Percentiles rank a stretch among this genome's conserved stretches.
Conservation (phyloP, 1,140 invertebrate species). For the Drosophila novamexicana region DNA sequence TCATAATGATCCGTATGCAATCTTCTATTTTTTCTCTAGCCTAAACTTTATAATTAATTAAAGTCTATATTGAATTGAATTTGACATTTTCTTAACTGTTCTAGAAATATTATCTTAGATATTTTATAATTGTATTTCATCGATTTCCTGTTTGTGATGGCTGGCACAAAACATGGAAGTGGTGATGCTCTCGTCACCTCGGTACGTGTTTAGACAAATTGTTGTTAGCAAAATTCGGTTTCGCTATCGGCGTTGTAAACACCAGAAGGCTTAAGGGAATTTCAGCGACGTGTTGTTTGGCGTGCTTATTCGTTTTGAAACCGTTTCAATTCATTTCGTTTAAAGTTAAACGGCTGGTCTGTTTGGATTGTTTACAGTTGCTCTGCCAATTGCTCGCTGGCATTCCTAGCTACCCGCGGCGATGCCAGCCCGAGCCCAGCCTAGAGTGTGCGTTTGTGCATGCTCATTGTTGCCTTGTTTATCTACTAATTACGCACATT, state of each 20-base stretch:
- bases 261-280: constrained; percentile 64
- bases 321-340: constrained; percentile 71
- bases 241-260: constrained; percentile 55
- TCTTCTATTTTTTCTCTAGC: too few relatives aligned
- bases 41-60: too few relatives aligned
- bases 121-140: too few relatives aligned
- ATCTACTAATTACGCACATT: constrained; percentile 74
- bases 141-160: background rate
- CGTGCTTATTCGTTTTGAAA: constrained; percentile 45
- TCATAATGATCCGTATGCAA: too few relatives aligned
- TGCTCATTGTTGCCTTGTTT: constrained; percentile 45
- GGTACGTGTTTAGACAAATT: background rate
- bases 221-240: constrained; percentile 20
- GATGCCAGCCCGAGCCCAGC: constrained; percentile 11
- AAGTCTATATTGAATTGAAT: too few relatives aligned
- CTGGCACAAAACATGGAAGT: background rate
- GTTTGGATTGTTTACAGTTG: constrained; percentile 43
- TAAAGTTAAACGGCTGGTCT: constrained; percentile 45
- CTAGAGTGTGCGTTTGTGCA: background rate
- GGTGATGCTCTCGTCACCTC: background rate
- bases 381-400: constrained; percentile 34
- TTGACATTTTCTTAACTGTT: too few relatives aligned
- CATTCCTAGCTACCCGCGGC: constrained; percentile 35
- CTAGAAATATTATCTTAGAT: too few relatives aligned
- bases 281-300: constrained; percentile 35